Evolutionary conservation across 2,113 vertebrate species (phyloP).

Genomic region (Grantiella picta): DNA sequence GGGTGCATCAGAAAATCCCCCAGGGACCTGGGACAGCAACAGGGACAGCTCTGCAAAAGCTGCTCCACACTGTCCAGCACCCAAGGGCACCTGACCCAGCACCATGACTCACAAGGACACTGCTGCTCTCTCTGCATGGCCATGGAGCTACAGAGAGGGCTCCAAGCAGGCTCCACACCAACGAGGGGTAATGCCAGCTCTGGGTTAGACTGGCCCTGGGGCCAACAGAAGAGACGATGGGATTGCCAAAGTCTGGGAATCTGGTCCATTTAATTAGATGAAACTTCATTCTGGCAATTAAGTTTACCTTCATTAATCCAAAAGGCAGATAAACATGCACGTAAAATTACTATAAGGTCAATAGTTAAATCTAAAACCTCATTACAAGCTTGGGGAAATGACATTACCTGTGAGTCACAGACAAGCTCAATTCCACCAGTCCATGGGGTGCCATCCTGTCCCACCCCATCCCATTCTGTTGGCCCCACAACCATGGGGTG

Average conservation of each 20-base stretch:
- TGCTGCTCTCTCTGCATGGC: neutral
- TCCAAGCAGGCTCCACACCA: neutral
- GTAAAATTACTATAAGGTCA: neutral
- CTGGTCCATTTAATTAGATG: neutral
- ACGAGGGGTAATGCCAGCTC: rapidly evolving
- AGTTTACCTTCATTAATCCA: neutral
- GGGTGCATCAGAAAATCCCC: neutral
- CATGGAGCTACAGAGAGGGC: neutral
- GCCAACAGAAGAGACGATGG: neutral
- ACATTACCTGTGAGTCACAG: neutral
- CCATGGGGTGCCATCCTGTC: neutral
- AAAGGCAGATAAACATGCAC: neutral
- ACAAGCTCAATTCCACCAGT: neutral
- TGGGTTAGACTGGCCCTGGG: rapidly evolving
- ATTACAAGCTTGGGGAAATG: neutral
- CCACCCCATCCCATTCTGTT: rapidly evolving
- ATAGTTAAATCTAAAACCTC: neutral
- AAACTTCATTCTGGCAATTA: neutral
- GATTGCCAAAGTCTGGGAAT: neutral
- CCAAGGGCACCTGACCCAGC: neutral
- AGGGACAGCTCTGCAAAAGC: neutral
- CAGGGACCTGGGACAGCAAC: neutral
- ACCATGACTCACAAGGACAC: neutral
- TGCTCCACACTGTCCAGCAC: neutral
- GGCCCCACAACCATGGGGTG: rapidly evolving